Conservation (phyloP, 2,113 vertebrate genomes). For the Mellivora capensis region DNA sequence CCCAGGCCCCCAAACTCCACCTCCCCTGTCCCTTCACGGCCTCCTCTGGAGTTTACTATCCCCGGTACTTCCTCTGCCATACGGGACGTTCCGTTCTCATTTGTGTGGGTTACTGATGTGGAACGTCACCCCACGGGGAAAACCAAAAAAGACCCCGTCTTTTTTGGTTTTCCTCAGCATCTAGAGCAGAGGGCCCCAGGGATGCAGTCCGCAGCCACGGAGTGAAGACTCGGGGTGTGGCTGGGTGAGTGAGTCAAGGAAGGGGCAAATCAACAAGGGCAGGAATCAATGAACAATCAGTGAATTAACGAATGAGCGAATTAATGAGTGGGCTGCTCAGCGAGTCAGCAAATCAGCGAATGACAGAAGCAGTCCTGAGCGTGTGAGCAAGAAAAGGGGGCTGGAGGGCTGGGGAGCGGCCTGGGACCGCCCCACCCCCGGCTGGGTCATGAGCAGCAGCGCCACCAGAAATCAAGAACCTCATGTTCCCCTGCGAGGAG, state of each 20-base stretch:
- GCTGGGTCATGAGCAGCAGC: rapidly evolving
- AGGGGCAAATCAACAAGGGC: rapidly evolving
- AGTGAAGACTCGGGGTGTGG: background rate
- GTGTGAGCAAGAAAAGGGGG: background rate
- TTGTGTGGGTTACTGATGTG: background rate
- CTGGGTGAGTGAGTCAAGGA: background rate
- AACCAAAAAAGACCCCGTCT: too few species aligned
- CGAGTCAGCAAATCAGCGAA: background rate
- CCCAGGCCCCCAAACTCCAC: rapidly evolving
- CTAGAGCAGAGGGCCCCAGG: background rate
- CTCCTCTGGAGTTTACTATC: rapidly evolving
- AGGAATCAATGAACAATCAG: rapidly evolving
- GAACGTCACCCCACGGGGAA: background rate
- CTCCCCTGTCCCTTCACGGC: background rate
- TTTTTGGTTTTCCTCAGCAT: background rate
- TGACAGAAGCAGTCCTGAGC: background rate
- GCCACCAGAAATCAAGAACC: background rate
- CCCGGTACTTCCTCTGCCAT: rapidly evolving
- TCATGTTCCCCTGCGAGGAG: too few species aligned
- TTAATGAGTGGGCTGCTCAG: too few species aligned
- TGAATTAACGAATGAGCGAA: too few species aligned
- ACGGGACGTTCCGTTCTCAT: rapidly evolving
- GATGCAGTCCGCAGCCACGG: rapidly evolving
- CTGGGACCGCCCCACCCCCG: background rate
- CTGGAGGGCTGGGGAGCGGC: background rate